Base-by-base conservation (phyloP, 2,888 invertebrate species). In the Chrysolina haemoptera region DNA sequence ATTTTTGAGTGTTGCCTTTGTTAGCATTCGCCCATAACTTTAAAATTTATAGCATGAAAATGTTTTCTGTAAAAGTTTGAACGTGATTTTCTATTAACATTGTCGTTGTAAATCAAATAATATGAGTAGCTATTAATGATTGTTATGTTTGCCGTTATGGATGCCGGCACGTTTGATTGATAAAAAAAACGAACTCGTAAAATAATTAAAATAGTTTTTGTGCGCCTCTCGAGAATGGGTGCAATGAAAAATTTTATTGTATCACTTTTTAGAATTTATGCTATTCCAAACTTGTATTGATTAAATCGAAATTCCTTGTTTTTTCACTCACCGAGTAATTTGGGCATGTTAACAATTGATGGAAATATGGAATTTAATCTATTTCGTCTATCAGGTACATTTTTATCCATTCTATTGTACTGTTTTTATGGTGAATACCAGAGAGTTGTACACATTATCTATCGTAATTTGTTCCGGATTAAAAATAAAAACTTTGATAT, bases 81-180 rank as follows among this genome's bases (percentile, higher is more conserved):
- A 76, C 67, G 62, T 71, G 70, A 62, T 53, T 66, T 41, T 22
- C 43, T 66, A 73, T 68, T 74, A 65, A 71, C 48, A 73, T 76
- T 76, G 67, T 68, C 63, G 65, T 65, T 62, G 67, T 69, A 50
- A 73, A 68, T 68, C 41, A 62, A 70, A 63, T 50, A 64, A 59
- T 74, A 67, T 67, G 27, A 70, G 67, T 73, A 63, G 40, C 71
- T 68, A 74, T 74, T 71, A 64, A 74, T 75, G 46, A 71, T 71
- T 71, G 66, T 66, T 27, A 59, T 69, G 43, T 65, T 50, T 14
- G 59, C 75, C 66, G 71, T 71, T 68, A 71, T 64, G 63, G 66
- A 75, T 71, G 65, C 71, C 66, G 65, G 65, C 75, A 75, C 75
- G 75, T 50, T 62, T 74, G 35, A 55, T 11, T 18, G 64, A 63